phyloP scores from a whole-genome alignment of 2,888 invertebrate species.

The Lithophane leautieri region DNA sequence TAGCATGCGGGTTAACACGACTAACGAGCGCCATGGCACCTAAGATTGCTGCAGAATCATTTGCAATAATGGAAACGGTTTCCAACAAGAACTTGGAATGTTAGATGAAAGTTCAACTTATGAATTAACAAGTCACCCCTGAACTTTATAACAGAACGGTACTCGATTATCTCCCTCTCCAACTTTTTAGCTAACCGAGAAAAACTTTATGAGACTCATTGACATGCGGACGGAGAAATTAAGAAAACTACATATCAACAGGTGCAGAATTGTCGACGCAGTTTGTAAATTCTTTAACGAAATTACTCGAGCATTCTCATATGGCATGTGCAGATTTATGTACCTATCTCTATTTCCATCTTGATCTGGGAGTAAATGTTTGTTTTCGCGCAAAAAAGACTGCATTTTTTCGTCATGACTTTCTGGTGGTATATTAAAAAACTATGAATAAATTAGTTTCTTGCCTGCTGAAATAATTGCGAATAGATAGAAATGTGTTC shows the following conservation, averaged over 20 bases:
- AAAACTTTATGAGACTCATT: constrained; percentile 23
- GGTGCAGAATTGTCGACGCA: constrained; percentile 58
- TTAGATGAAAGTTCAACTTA: neutral
- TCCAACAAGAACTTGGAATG: neutral
- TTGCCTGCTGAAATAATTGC: constrained; percentile 1
- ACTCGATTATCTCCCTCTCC: neutral
- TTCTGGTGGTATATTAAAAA: constrained; percentile 2
- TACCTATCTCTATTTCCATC: constrained; percentile 48
- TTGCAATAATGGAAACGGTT: neutral
- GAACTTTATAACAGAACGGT: constrained; percentile 4
- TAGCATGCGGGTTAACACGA: neutral
- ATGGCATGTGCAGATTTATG: constrained; percentile 56
- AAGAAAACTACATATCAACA: constrained; percentile 44
- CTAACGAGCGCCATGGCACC: neutral
- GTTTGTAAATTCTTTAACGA: constrained; percentile 60
- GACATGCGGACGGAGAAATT: constrained; percentile 27
- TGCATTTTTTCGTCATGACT: neutral
- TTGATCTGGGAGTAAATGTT: constrained; percentile 17
- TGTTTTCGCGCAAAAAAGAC: constrained; percentile 23
- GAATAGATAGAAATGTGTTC: neutral
- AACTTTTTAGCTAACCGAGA: neutral
- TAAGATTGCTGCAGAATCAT: constrained; percentile 5
- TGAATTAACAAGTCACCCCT: neutral
- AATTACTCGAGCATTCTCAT: constrained; percentile 54
- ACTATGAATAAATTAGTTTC: constrained; percentile 5